phyloP scores from a whole-genome alignment of 2,113 vertebrate species.

The Bos indicus region DNA sequence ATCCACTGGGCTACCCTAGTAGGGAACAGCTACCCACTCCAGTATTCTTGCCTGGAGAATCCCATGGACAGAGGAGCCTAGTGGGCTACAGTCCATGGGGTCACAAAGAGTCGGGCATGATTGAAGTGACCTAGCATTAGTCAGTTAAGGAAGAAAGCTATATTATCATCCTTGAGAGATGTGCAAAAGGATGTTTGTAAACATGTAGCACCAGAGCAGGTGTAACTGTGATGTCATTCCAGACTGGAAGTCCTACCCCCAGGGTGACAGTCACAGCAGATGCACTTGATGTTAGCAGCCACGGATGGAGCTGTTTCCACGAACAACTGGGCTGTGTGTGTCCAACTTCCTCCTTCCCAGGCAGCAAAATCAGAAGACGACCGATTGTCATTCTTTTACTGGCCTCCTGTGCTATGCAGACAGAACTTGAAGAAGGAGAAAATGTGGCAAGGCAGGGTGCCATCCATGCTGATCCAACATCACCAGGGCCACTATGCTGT shows the following conservation, averaged over 20 bases:
- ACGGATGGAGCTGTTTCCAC: not conserved
- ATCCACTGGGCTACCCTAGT: not conserved
- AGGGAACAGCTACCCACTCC: not conserved
- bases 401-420: not conserved
- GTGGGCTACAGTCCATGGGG: not conserved
- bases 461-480: too few relatives aligned
- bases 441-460: not conserved
- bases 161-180: not conserved
- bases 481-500: too few relatives aligned
- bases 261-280: not conserved
- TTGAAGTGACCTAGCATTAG: not conserved
- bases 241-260: rapidly evolving
- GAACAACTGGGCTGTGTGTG: too few relatives aligned
- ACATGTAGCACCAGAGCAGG: not conserved
- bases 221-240: not conserved
- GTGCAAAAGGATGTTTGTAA: not conserved
- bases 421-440: not conserved
- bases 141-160: not conserved
- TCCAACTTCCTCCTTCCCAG: too few relatives aligned
- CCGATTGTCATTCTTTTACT: not conserved
- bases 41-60: not conserved
- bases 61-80: not conserved
- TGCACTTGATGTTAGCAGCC: not conserved
- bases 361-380: not conserved
- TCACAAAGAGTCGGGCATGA: not conserved